Percentiles rank a stretch among this genome's conserved stretches.
Evolutionary conservation across 2,888 invertebrate species (phyloP).

Genomic region (Tholera decimalis): DNA sequence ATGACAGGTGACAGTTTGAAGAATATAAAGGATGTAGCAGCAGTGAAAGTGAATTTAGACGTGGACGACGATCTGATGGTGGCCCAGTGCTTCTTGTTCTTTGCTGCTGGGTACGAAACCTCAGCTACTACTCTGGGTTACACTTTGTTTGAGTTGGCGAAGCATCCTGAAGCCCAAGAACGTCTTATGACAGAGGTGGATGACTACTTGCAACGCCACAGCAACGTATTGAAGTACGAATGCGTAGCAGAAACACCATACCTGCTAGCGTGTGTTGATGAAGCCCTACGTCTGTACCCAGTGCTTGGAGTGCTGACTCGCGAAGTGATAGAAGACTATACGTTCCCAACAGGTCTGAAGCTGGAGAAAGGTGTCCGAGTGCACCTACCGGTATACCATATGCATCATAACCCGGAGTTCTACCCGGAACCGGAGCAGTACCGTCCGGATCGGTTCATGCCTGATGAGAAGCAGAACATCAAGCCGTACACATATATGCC

Average conservation of each 20-base stretch:
- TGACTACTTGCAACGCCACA: slow-evolving; percentile 65
- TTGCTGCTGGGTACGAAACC: slow-evolving; percentile 79
- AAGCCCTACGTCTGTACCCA: slow-evolving; percentile 78
- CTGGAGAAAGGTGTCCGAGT: slow-evolving; percentile 78
- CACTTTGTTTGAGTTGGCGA: slow-evolving; percentile 76
- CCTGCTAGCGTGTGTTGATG: slow-evolving; percentile 75
- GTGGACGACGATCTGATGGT: slow-evolving; percentile 85
- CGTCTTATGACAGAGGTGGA: slow-evolving; percentile 73
- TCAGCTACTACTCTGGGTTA: slow-evolving; percentile 72
- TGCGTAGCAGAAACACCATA: slow-evolving; percentile 72
- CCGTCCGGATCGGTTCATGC: slow-evolving; percentile 79
- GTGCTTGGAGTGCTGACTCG: slow-evolving; percentile 75
- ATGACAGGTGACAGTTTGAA: slow-evolving; percentile 74
- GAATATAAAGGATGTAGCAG: slow-evolving; percentile 67
- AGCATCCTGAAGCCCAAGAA: slow-evolving; percentile 69
- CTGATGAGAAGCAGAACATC: slow-evolving; percentile 72
- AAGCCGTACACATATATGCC: slow-evolving; percentile 80
- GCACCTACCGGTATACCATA: slow-evolving; percentile 78
- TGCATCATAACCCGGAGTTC: slow-evolving; percentile 76
- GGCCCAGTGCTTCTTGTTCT: slow-evolving; percentile 90
- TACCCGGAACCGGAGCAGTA: slow-evolving; percentile 80
- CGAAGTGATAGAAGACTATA: slow-evolving; percentile 78
- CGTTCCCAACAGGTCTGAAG: slow-evolving; percentile 73
- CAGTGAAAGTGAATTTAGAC: slow-evolving; percentile 68
- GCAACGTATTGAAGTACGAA: slow-evolving; percentile 71